Conservation (phyloP, 1,140 invertebrate species). For the Ceratitis capitata region DNA sequence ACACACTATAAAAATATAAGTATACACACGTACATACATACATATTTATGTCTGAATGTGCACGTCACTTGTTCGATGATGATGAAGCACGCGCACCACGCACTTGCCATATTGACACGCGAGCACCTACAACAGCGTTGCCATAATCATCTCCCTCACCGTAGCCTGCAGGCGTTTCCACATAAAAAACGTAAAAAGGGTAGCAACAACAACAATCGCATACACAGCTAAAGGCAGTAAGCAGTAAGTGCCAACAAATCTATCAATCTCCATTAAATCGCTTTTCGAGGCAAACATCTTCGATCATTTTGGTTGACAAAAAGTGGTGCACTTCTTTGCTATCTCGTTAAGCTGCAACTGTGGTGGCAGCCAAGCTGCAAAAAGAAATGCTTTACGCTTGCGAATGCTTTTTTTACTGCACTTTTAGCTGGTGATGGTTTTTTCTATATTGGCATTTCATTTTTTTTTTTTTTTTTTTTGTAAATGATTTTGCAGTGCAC, state of each 20-base stretch:
- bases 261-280: constrained; percentile 36
- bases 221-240: not conserved
- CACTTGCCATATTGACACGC: not conserved
- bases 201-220: not conserved
- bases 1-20: too few species aligned
- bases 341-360: not conserved
- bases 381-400: not conserved
- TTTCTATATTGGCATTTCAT: not conserved
- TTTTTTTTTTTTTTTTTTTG: not conserved
- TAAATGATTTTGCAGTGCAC: not conserved
- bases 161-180: not conserved
- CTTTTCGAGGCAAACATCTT: constrained; percentile 26
- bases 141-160: not conserved
- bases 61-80: too few species aligned
- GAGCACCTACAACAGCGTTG: not conserved
- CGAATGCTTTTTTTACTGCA: not conserved
- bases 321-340: not conserved
- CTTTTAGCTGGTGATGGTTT: not conserved
- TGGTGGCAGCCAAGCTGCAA: not conserved
- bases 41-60: too few species aligned
- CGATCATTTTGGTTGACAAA: constrained; percentile 39
- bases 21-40: not conserved
- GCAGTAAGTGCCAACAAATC: not conserved
- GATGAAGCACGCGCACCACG: constrained; percentile 20
- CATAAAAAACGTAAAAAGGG: too few species aligned